Base-by-base conservation (phyloP, 2,797 vertebrate genomes). In the Echeneis naucrates region DNA sequence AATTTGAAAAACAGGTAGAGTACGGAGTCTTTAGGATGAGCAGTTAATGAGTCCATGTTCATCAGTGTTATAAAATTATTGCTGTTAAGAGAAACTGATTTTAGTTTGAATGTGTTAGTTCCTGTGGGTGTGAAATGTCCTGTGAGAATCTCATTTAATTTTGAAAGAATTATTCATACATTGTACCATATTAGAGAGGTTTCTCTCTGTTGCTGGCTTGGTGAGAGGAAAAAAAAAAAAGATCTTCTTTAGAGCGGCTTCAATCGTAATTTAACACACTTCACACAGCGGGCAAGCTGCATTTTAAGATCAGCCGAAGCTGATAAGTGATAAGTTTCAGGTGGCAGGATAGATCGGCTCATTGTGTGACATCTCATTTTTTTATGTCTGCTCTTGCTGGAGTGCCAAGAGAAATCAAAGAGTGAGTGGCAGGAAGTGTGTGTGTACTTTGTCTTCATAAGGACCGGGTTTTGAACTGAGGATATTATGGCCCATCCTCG, bases 291-390 rank as follows among this genome's bases (percentile, higher is more conserved):
- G 40, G 19, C 40, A 44, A 44, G 40, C 40, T 19, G 17, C 17
- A 19, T 19, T 42, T 42, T 42, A 19, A 44, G 40, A 44, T 19
- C 17, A 8, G 40, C 19, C 44, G 40, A 44, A 8, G 5, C 17
- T 19, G 40, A 19, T 44, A 13, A 44, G 38, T 26, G 63, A 61
- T 64, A 53, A 19, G 68, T 75, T 57, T 78, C 67, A 72, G 63
- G 75, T 84, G 71, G 26, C 55, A 59, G 50, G 8, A 12, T 16
- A 23, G 57, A 78, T 68, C 54, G n/a, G 37, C 60, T 68, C 33
- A 65, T 47, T 65, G 58, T 77, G 66, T 51, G 44, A 38, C 32
- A 53, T 74, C 21, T n/a, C 3, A 10, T 47, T 50, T 26, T 65
- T 69, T 58, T 33, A 60, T 75, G 58, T 13, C 44, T 23, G 21